Evolutionary conservation across 2,797 vertebrate species (phyloP).

Genomic region (Galaxias olidus): DNA sequence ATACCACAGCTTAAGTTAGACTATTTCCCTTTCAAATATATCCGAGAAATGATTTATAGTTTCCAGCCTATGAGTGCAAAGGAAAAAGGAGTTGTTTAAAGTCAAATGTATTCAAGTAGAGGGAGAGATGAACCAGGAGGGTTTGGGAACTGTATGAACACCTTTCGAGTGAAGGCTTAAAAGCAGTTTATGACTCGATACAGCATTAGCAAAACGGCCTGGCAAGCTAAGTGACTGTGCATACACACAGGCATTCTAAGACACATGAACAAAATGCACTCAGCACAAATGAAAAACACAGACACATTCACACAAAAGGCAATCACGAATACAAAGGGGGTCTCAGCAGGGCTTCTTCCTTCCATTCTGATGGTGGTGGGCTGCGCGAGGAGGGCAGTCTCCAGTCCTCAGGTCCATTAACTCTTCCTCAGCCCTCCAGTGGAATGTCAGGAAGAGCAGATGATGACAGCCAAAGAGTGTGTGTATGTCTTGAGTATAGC

Average conservation of each 20-base stretch:
- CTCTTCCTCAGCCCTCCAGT: conserved; percentile 44
- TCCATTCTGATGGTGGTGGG: conserved; percentile 30
- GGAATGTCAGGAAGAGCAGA: conserved; percentile 49
- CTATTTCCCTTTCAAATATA: neutral
- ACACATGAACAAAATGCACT: neutral
- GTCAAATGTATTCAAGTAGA: too few relatives aligned
- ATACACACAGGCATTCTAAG: neutral
- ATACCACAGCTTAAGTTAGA: conserved; percentile 35
- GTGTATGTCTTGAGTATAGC: neutral
- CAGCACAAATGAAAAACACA: neutral
- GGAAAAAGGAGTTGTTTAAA: too few relatives aligned
- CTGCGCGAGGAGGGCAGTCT: conserved; percentile 26
- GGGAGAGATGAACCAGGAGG: neutral
- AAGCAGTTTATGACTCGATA: neutral
- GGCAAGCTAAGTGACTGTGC: neutral
- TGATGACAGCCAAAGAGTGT: conserved; percentile 23
- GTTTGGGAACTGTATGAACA: neutral
- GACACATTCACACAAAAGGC: neutral
- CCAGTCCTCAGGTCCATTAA: conserved; percentile 47
- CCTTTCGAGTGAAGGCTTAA: too few relatives aligned
- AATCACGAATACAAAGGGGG: conserved; percentile 15
- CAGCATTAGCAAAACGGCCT: neutral
- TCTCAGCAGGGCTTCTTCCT: conserved; percentile 51
- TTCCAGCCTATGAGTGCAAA: too few relatives aligned
- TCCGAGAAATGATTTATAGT: too few relatives aligned